These are phyloP conservation scores for Therioaphis trifolii DNA, from an alignment of 2,888 invertebrate genomes.

Conservation along the genomic window DNA sequence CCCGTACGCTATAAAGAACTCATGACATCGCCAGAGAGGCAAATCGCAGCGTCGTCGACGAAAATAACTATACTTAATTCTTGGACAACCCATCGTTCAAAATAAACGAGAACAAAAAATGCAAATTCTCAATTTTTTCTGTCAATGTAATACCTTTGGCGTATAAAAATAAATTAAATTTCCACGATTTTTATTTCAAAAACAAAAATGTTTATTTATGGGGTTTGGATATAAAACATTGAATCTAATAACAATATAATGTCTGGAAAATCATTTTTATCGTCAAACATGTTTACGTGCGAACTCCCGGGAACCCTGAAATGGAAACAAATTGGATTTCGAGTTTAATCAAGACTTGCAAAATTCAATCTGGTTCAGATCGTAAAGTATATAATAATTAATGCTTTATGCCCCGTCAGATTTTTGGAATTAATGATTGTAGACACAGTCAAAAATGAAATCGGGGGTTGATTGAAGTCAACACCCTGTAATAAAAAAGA, in stretches of 20 bases:
- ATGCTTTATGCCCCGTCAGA: constrained; percentile 34
- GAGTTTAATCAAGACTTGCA: constrained; percentile 43
- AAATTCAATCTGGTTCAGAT: constrained; percentile 40
- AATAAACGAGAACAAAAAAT: no score
- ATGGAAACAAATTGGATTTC: background rate
- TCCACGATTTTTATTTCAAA: no score
- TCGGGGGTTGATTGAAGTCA: constrained; percentile 60
- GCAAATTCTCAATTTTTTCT: no score
- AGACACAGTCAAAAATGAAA: constrained; percentile 32
- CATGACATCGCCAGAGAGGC: no score
- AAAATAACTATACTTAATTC: no score
- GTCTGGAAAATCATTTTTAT: background rate
- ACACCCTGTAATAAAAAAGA: constrained; percentile 59
- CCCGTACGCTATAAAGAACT: no score
- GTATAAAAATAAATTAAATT: no score
- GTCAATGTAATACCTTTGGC: no score
- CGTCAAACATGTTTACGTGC: background rate
- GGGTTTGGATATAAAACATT: no score
- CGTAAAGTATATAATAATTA: constrained; percentile 52
- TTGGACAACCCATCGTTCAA: no score
- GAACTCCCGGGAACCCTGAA: background rate
- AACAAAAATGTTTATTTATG: no score
- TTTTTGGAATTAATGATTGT: constrained; percentile 49
- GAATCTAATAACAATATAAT: background rate
- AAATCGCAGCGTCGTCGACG: no score